A percentile compares a stretch with the other conserved stretches of the same genome.
Conservation (phyloP, 1,140 invertebrate genomes). For the Stegodyphus mimosarum region DNA sequence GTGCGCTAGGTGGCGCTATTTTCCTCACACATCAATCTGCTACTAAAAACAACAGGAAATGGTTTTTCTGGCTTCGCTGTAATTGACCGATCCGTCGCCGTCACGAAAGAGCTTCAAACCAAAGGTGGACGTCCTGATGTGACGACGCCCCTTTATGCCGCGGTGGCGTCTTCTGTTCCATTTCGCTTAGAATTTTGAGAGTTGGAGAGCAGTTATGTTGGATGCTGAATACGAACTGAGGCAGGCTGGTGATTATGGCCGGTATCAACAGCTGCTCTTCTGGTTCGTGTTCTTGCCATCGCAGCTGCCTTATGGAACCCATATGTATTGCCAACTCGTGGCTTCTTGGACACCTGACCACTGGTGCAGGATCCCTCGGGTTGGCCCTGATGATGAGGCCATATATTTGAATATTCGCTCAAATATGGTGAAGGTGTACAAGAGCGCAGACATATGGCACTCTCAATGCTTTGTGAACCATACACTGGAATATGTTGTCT, state of each 20-base stretch:
- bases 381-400: not conserved
- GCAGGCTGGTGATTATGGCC: conserved; percentile 86
- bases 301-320: conserved; percentile 88
- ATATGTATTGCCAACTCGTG: conserved; percentile 89
- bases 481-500: conserved; percentile 6
- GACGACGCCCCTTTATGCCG: too few relatives aligned
- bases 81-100: too few relatives aligned
- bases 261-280: conserved; percentile 84
- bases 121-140: too few relatives aligned
- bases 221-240: conserved; percentile 85
- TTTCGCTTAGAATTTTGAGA: too few relatives aligned
- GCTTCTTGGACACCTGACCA: conserved; percentile 78
- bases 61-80: too few relatives aligned
- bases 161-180: too few relatives aligned
- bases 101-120: too few relatives aligned
- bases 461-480: conserved; percentile 34
- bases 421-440: conserved; percentile 30
- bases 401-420: conserved; percentile 27
- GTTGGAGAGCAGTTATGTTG: conserved; percentile 66
- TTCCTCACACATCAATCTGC: too few relatives aligned
- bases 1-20: too few relatives aligned
- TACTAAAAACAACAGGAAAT: too few relatives aligned
- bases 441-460: not conserved
- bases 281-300: conserved; percentile 89
- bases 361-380: conserved; percentile 72